A percentile compares a stretch with the other conserved stretches of the same genome.
Conservation (phyloP, 1,140 invertebrate genomes). For the Neoseiulus cucumeris region DNA sequence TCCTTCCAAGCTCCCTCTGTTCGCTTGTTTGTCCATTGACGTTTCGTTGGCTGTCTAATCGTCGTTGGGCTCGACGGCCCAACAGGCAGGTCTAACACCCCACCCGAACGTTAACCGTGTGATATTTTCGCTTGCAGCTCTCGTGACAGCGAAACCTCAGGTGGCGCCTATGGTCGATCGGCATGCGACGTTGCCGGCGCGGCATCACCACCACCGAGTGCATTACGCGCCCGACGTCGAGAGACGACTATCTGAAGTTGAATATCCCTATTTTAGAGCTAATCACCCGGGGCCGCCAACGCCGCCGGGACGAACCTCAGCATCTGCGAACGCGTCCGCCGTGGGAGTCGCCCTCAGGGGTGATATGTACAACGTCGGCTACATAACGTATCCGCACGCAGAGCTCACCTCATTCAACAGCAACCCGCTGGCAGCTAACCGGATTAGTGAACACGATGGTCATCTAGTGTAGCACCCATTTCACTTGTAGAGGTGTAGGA, state of each 20-base stretch:
- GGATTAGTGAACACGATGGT: constrained; percentile 9
- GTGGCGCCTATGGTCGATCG: neutral
- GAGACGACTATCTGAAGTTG: constrained; percentile 1
- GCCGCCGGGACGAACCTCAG: neutral
- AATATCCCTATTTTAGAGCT: neutral
- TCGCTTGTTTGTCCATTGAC: too few species aligned
- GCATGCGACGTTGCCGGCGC: constrained; percentile 1
- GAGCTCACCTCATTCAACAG: constrained; percentile 9
- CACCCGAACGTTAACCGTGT: too few species aligned
- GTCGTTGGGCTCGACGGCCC: too few species aligned
- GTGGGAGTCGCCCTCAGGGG: neutral
- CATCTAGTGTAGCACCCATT: neutral
- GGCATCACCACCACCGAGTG: neutral
- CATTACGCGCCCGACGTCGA: neutral
- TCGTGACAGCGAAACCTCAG: constrained; percentile 10
- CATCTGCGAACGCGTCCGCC: neutral
- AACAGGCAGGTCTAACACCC: too few species aligned
- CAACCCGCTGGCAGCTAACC: neutral
- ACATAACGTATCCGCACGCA: constrained; percentile 8
- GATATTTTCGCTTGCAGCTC: neutral
- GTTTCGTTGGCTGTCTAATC: too few species aligned
- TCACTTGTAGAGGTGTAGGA: too few species aligned
- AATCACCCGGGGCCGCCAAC: neutral
- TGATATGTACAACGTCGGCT: constrained; percentile 4
- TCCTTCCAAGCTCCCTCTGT: too few species aligned